Evolutionary conservation across 2,797 vertebrate species (phyloP).

Genomic region (Pipistrellus pygmaeus): DNA sequence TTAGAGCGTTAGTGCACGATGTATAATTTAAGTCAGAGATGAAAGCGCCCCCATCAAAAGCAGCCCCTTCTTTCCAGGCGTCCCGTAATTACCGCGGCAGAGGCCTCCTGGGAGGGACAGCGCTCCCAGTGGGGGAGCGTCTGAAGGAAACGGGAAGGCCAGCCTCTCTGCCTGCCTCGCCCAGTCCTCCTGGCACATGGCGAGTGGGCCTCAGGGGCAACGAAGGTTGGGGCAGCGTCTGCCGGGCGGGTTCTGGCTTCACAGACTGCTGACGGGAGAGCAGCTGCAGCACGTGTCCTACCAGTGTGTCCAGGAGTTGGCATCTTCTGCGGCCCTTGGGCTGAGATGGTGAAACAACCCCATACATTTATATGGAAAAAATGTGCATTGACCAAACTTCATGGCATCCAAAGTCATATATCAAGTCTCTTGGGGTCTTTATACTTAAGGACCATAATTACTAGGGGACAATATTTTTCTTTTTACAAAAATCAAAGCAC

Average conservation of each 20-base stretch:
- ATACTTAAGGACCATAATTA: conserved; percentile 75
- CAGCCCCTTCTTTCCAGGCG: conserved; percentile 31
- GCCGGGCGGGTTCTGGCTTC: conserved; percentile 82
- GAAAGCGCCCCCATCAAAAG: conserved; percentile 57
- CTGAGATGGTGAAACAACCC: conserved; percentile 66
- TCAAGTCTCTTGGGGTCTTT: conserved; percentile 80
- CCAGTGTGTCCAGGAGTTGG: conserved; percentile 82
- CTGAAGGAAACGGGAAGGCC: neutral
- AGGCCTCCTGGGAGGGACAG: neutral
- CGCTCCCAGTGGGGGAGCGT: neutral
- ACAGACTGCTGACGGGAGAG: conserved; percentile 76
- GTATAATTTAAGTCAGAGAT: conserved; percentile 69
- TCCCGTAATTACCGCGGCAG: conserved; percentile 52
- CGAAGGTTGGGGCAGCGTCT: conserved; percentile 51
- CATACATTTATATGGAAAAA: conserved; percentile 78
- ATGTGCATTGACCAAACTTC: conserved; percentile 73
- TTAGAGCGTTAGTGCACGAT: conserved; percentile 17
- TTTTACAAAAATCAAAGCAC: conserved; percentile 57
- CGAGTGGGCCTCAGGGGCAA: too few species aligned
- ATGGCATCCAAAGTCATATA: conserved; percentile 69
- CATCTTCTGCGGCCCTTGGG: conserved; percentile 59
- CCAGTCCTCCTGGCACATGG: neutral
- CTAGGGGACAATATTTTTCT: conserved; percentile 61
- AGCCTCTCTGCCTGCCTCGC: neutral
- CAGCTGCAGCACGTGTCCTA: conserved; percentile 50